Evolutionary conservation across 2,888 invertebrate genomes (phyloP).

Genomic region (Charanyca ferruginea): DNA sequence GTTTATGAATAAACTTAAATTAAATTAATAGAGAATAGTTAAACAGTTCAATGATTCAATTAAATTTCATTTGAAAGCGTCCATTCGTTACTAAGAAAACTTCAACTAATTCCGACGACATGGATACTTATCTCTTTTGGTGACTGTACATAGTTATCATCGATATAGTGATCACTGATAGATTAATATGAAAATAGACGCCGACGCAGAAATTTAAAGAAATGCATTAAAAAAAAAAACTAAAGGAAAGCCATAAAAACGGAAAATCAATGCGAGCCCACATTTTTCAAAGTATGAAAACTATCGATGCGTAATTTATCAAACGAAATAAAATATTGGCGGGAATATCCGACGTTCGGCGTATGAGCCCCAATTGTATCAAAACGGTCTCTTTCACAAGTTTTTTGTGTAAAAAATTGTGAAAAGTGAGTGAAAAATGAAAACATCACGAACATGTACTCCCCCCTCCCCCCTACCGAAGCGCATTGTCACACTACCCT

Average conservation of each 20-base stretch:
- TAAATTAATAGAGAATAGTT: too few relatives aligned
- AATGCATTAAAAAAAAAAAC: background rate
- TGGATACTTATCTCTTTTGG: too few relatives aligned
- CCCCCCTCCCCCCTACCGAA: slow-evolving; percentile 61
- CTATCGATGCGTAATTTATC: slow-evolving; percentile 30
- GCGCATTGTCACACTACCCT: slow-evolving; percentile 84
- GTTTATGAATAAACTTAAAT: too few relatives aligned
- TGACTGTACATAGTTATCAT: too few relatives aligned
- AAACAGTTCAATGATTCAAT: too few relatives aligned
- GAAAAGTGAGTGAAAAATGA: slow-evolving; percentile 87
- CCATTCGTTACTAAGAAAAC: too few relatives aligned
- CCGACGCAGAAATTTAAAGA: background rate
- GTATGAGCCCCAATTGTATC: slow-evolving; percentile 66
- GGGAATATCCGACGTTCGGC: slow-evolving; percentile 51
- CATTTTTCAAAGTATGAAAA: slow-evolving; percentile 41
- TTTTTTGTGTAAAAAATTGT: slow-evolving; percentile 72
- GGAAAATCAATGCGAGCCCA: slow-evolving; percentile 9
- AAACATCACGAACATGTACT: slow-evolving; percentile 83
- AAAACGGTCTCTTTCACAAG: slow-evolving; percentile 72
- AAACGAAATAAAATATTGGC: slow-evolving; percentile 54
- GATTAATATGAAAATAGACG: too few relatives aligned
- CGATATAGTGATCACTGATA: too few relatives aligned
- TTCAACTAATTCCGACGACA: too few relatives aligned
- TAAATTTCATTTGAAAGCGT: too few relatives aligned
- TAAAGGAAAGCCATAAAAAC: background rate